A percentile compares a stretch with the other conserved stretches of the same genome.
phyloP scores from a whole-genome alignment of 2,113 vertebrate genomes.

The Sinocyclocheilus anophthalmus region DNA sequence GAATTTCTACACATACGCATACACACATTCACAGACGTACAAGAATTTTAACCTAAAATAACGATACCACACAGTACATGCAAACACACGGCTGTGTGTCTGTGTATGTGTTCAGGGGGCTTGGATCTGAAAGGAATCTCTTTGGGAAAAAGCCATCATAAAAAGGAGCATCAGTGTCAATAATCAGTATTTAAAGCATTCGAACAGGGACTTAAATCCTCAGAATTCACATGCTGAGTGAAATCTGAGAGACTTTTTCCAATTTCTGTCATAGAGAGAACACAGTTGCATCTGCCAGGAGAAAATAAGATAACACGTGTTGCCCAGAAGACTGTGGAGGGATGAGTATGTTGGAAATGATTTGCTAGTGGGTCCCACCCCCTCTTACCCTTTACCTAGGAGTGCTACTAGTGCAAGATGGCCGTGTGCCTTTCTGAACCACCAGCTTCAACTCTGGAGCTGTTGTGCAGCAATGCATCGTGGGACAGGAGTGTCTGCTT shows the following conservation, averaged over 20 bases:
- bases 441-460: slow-evolving; percentile 76
- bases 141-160: slow-evolving; percentile 83
- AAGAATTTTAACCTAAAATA: slow-evolving; percentile 32
- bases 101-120: slow-evolving; percentile 59
- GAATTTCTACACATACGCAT: slow-evolving; percentile 69
- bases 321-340: slow-evolving; percentile 43
- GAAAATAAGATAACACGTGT: neutral
- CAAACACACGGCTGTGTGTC: slow-evolving; percentile 47
- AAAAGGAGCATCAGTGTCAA: slow-evolving; percentile 76
- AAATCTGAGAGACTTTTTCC: slow-evolving; percentile 71
- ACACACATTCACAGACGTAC: slow-evolving; percentile 60
- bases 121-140: slow-evolving; percentile 68
- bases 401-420: slow-evolving; percentile 78
- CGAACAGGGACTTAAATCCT: slow-evolving; percentile 73
- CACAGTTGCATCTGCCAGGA: slow-evolving; percentile 60
- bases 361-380: slow-evolving; percentile 60
- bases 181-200: slow-evolving; percentile 70
- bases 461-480: slow-evolving; percentile 81
- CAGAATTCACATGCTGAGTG: slow-evolving; percentile 65
- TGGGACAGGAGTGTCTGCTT: slow-evolving; percentile 75
- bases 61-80: neutral
- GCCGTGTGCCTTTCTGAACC: slow-evolving; percentile 83
- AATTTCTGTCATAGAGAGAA: slow-evolving; percentile 80
- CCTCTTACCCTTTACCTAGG: slow-evolving; percentile 76
- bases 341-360: slow-evolving; percentile 41